Conservation (phyloP, 2,888 invertebrate species). For the Rhagium mordax region DNA sequence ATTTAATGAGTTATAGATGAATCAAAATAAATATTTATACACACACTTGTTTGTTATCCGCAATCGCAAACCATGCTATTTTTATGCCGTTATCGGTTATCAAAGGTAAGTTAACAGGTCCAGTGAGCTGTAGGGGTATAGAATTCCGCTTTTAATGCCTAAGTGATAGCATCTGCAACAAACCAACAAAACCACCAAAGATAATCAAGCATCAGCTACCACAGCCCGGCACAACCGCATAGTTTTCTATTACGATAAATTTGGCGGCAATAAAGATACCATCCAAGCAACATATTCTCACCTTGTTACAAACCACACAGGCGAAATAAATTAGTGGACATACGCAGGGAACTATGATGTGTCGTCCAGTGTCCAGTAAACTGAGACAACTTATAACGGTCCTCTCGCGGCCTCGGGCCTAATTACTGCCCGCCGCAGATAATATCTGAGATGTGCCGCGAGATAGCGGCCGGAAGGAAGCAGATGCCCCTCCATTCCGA, state of each 20-base stretch:
- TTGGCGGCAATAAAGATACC: slow-evolving; percentile 31
- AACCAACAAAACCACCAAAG: slow-evolving; percentile 29
- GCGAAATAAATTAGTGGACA: slow-evolving; percentile 20
- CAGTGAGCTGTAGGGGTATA: slow-evolving; percentile 23
- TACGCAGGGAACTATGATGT: slow-evolving; percentile 12
- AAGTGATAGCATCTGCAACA: slow-evolving; percentile 27
- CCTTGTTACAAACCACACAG: slow-evolving; percentile 39
- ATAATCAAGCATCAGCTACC: slow-evolving; percentile 30
- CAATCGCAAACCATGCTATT: slow-evolving; percentile 9
- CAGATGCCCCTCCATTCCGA: slow-evolving; percentile 60
- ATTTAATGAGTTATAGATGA: neutral
- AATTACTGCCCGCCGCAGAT: slow-evolving; percentile 58
- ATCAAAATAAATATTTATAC: neutral
- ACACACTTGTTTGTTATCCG: slow-evolving; percentile 5
- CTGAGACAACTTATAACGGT: slow-evolving; percentile 53
- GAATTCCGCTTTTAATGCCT: slow-evolving; percentile 29
- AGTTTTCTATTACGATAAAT: slow-evolving; percentile 27
- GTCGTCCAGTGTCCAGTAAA: slow-evolving; percentile 35
- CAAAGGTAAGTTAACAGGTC: slow-evolving; percentile 23
- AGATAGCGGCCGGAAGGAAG: slow-evolving; percentile 65
- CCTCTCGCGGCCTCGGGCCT: slow-evolving; percentile 55
- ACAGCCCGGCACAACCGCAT: slow-evolving; percentile 9
- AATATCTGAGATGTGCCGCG: slow-evolving; percentile 59
- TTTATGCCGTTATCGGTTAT: slow-evolving; percentile 18
- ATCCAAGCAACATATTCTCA: slow-evolving; percentile 38